Conservation (phyloP, 1,140 invertebrate genomes). For the Brachionus calyciflorus region DNA sequence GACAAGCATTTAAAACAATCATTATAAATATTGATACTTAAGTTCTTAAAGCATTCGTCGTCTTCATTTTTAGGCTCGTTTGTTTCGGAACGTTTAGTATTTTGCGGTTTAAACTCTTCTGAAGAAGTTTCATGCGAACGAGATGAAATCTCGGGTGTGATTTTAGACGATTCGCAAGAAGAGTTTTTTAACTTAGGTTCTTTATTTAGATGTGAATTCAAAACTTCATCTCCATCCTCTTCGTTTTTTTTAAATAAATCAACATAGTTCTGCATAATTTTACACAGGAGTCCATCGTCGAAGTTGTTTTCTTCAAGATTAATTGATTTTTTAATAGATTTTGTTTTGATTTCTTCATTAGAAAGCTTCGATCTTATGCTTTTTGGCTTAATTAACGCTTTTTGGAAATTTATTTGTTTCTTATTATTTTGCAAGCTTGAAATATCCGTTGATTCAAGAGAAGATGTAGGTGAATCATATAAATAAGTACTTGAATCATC, state of each 20-base stretch:
- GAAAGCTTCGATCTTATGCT: neutral
- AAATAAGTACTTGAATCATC: conserved; percentile 44
- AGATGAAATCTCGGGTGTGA: neutral
- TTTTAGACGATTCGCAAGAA: neutral
- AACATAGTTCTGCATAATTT: conserved; percentile 45
- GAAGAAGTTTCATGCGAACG: neutral
- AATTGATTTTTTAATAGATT: neutral
- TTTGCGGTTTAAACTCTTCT: neutral
- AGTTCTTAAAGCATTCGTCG: conserved; percentile 8
- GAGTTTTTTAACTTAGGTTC: neutral
- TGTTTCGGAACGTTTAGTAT: neutral
- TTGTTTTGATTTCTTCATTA: neutral
- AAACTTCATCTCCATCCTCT: too few relatives aligned
- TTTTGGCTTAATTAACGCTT: neutral
- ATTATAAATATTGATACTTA: conserved; percentile 27
- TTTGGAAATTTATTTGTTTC: neutral
- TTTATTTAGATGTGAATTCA: too few relatives aligned
- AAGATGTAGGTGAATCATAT: conserved; percentile 36
- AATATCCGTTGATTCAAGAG: conserved; percentile 6
- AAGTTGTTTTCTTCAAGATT: neutral
- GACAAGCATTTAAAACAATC: conserved; percentile 44
- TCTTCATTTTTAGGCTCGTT: conserved; percentile 7
- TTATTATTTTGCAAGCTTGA: neutral
- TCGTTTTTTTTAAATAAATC: conserved; percentile 21
- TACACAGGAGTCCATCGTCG: conserved; percentile 34